A percentile compares a stretch with the other conserved stretches of the same genome.
phyloP scores from a whole-genome alignment of 1,140 invertebrate species.

The Drosophila saltans region DNA sequence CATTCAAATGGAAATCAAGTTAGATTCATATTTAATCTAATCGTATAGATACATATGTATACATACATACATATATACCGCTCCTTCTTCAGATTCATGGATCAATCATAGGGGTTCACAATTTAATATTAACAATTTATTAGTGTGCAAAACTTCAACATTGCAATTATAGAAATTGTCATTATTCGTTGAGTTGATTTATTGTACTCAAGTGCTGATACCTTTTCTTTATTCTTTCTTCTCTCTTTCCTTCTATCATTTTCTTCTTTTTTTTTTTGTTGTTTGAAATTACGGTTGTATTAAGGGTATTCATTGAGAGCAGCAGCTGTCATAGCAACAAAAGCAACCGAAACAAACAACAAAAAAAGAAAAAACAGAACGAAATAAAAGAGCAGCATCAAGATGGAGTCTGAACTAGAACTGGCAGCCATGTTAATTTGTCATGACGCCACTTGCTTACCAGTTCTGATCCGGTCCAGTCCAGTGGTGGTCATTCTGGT shows the following conservation, averaged over 20 bases:
- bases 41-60: too few species aligned
- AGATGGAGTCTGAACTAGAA: constrained; percentile 48
- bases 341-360: constrained; percentile 19
- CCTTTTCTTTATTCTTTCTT: not conserved
- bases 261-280: not conserved
- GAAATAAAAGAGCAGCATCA: constrained; percentile 24
- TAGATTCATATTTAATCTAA: too few species aligned
- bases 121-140: not conserved
- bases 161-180: not conserved
- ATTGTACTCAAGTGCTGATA: constrained; percentile 5
- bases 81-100: too few species aligned
- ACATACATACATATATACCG: too few species aligned
- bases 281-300: constrained; percentile 2
- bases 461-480: constrained; percentile 38
- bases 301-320: constrained; percentile 28
- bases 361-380: not conserved
- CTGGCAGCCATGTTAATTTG: constrained; percentile 73
- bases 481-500: not conserved
- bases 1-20: too few species aligned
- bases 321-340: constrained; percentile 19
- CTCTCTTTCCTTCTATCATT: not conserved
- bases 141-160: not conserved
- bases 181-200: not conserved
- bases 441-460: constrained; percentile 70
- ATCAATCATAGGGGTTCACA: too few species aligned